Percentiles rank a stretch among this genome's conserved stretches.
Evolutionary conservation across 2,113 vertebrate species (phyloP).

Genomic region (Pluvianellus socialis): DNA sequence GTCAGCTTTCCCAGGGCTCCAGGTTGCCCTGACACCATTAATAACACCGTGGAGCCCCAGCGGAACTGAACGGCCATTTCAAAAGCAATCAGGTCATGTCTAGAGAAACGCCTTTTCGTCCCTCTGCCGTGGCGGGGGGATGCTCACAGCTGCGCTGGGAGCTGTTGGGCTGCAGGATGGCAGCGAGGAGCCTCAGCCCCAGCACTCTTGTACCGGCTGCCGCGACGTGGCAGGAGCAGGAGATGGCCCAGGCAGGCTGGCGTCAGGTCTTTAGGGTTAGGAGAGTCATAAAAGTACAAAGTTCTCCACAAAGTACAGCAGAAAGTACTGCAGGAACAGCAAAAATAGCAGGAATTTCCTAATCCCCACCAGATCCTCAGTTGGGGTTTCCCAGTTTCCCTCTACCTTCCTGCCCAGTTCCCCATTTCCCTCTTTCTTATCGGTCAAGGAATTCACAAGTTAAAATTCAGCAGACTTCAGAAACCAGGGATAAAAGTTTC

Average conservation of each 20-base stretch:
- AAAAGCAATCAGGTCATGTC: not conserved
- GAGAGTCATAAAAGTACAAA: not conserved
- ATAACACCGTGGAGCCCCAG: not conserved
- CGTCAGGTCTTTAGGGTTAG: not conserved
- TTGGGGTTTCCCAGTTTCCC: not conserved
- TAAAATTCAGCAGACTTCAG: not conserved
- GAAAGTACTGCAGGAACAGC: not conserved
- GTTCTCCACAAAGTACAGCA: not conserved
- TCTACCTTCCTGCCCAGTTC: not conserved
- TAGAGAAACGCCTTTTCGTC: not conserved
- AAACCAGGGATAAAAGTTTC: not conserved
- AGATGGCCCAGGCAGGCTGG: not conserved
- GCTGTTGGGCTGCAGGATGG: no score
- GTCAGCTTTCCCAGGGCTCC: not conserved
- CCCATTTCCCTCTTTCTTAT: not conserved
- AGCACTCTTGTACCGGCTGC: accelerated
- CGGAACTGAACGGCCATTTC: not conserved
- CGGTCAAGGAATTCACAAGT: not conserved
- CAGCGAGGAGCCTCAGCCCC: not conserved
- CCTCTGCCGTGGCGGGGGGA: not conserved
- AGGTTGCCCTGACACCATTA: not conserved
- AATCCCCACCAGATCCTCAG: accelerated
- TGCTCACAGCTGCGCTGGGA: not conserved
- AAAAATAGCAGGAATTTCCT: not conserved
- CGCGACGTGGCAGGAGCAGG: not conserved